Evolutionary conservation across 2,797 vertebrate genomes (phyloP).

Genomic region (Ispidina lecontei): DNA sequence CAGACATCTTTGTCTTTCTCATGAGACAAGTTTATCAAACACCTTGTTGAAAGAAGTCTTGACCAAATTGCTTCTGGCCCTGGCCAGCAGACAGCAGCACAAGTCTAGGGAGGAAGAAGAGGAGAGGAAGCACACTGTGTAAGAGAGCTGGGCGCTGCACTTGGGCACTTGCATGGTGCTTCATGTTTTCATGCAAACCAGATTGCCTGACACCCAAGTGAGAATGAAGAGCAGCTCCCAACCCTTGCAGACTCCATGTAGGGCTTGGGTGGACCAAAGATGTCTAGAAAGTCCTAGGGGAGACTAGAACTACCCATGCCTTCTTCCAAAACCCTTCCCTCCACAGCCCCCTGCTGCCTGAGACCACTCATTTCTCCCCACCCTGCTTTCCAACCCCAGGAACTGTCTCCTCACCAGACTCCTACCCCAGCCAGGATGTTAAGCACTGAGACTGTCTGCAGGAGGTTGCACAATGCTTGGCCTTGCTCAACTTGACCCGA

Average conservation of each 20-base stretch:
- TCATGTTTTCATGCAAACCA: not conserved
- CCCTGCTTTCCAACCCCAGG: not conserved
- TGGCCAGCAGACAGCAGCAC: not conserved
- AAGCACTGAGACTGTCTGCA: accelerated
- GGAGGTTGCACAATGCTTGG: conserved; percentile 3
- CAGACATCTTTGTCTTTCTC: not conserved
- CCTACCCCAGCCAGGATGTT: not conserved
- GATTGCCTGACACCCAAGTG: not conserved
- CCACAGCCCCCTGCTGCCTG: not conserved
- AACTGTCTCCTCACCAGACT: not conserved
- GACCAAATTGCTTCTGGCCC: not conserved
- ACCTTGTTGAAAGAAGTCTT: not conserved
- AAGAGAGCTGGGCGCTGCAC: not conserved
- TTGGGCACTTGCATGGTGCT: not conserved
- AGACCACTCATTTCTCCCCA: not conserved
- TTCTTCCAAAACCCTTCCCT: not conserved
- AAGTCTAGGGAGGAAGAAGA: not conserved
- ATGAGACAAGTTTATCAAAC: not conserved
- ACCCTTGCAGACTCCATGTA: not conserved
- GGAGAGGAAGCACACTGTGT: not conserved
- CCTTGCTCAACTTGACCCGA: not conserved
- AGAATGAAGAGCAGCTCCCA: not conserved
- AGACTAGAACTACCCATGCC: not conserved
- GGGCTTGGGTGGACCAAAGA: not conserved
- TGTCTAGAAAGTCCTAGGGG: not conserved